These are phyloP conservation scores for Brachionichthys hirsutus DNA, from an alignment of 2,113 vertebrate species.

Conservation along the genomic window DNA sequence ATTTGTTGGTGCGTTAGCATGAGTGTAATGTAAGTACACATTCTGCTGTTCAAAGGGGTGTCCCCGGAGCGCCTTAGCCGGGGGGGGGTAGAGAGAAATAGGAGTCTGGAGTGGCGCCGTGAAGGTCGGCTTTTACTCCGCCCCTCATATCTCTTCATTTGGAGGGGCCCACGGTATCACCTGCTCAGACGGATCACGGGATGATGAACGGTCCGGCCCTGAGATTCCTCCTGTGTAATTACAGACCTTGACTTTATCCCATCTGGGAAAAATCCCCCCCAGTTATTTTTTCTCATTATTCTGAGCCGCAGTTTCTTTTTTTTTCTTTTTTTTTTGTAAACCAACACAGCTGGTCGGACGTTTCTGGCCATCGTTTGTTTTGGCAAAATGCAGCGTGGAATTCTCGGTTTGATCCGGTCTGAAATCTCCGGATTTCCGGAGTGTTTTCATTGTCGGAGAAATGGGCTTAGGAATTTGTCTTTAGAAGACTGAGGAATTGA, in stretches of 20 bases:
- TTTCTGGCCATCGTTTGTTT: no score
- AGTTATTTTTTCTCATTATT: slow-evolving; percentile 12
- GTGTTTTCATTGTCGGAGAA: slow-evolving; percentile 20
- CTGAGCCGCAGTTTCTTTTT: neutral
- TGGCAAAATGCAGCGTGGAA: neutral
- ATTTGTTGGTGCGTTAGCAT: neutral
- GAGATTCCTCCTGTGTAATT: slow-evolving; percentile 33
- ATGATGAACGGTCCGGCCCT: slow-evolving; percentile 43
- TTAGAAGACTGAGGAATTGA: slow-evolving; percentile 56
- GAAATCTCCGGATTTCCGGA: slow-evolving; percentile 5
- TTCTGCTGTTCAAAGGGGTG: neutral
- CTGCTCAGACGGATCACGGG: slow-evolving; percentile 43
- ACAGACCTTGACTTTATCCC: slow-evolving; percentile 23
- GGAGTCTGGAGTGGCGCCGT: slow-evolving; percentile 26
- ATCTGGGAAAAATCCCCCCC: slow-evolving; percentile 1
- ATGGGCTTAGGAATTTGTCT: slow-evolving; percentile 21
- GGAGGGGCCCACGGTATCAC: slow-evolving; percentile 42
- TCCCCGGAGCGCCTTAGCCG: neutral
- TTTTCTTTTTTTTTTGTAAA: neutral
- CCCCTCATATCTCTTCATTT: slow-evolving; percentile 69
- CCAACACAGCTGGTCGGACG: no score
- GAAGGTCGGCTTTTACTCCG: slow-evolving; percentile 51
- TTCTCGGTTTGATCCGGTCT: neutral
- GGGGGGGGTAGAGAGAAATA: slow-evolving; percentile 1
- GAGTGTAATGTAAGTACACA: neutral